These are phyloP conservation scores for Zaprionus ornatus DNA, from an alignment of 1,140 invertebrate genomes.

Conservation along the genomic window DNA sequence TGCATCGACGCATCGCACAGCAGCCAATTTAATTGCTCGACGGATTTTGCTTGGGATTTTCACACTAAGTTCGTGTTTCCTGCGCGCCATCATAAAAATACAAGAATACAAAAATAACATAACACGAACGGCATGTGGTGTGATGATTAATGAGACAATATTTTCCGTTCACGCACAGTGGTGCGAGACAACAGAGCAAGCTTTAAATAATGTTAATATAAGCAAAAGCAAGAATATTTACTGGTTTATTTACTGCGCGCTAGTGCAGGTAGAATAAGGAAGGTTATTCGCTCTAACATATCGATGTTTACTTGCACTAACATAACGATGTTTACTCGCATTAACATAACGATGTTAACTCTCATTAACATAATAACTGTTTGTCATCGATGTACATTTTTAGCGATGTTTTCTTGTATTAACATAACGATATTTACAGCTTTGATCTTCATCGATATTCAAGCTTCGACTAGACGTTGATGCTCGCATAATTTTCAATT, in stretches of 20 bases:
- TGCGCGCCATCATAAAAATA: slow-evolving; percentile 63
- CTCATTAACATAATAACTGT: too few species aligned
- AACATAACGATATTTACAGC: too few species aligned
- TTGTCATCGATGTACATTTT: too few species aligned
- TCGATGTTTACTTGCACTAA: too few species aligned
- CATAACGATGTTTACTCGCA: too few species aligned
- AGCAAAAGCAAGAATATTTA: background rate
- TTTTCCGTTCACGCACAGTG: slow-evolving; percentile 72
- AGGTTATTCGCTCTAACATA: too few species aligned
- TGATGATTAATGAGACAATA: slow-evolving; percentile 81
- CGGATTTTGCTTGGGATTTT: slow-evolving; percentile 56
- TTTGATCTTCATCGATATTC: too few species aligned
- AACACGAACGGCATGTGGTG: slow-evolving; percentile 52
- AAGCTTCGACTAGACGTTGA: too few species aligned
- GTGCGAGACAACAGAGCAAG: background rate
- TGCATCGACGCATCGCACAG: slow-evolving; percentile 34
- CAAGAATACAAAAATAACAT: slow-evolving; percentile 32
- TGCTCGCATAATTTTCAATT: background rate
- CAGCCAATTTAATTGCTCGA: slow-evolving; percentile 74
- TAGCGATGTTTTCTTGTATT: too few species aligned
- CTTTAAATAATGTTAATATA: background rate
- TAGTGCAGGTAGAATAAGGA: too few species aligned
- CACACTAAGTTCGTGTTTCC: slow-evolving; percentile 78
- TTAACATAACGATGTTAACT: too few species aligned
- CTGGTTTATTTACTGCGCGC: too few species aligned